phyloP scores from a whole-genome alignment of 2,113 vertebrate genomes.

The Nanger granti region DNA sequence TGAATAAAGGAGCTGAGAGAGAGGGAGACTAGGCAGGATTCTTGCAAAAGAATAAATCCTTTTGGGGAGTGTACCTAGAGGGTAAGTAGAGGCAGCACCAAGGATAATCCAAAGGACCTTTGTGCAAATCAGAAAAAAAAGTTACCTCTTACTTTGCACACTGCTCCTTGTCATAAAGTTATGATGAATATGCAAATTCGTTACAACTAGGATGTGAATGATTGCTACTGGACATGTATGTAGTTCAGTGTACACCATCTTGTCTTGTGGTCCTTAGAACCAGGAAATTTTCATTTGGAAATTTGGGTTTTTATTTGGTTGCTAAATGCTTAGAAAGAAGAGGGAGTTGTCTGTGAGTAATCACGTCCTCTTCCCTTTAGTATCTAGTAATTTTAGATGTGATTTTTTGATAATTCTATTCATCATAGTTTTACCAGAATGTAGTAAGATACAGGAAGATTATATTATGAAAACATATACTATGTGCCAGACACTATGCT shows the following conservation, averaged over 20 bases:
- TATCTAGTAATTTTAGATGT: neutral
- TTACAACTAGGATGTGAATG: neutral
- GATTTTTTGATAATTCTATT: neutral
- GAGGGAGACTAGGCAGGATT: neutral
- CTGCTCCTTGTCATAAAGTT: neutral
- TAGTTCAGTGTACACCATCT: fast-evolving
- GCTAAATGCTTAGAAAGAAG: neutral
- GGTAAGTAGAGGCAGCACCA: neutral
- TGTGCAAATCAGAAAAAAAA: neutral
- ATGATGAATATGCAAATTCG: too few species aligned
- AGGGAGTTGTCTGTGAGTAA: neutral
- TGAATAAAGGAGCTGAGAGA: neutral
- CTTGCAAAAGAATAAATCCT: neutral
- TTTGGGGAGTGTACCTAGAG: too few species aligned
- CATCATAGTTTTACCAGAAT: neutral
- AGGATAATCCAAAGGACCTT: neutral
- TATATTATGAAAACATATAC: neutral
- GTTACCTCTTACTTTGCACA: fast-evolving
- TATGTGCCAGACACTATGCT: neutral
- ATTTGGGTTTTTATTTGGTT: neutral
- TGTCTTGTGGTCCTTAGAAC: neutral
- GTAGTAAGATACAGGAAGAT: neutral
- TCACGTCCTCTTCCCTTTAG: neutral
- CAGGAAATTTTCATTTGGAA: neutral
- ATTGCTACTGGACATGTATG: fast-evolving